Evolutionary conservation across 2,113 vertebrate genomes (phyloP), one percentile per base, ranked within the genome.

Genomic region (Anas platyrhynchos): DNA sequence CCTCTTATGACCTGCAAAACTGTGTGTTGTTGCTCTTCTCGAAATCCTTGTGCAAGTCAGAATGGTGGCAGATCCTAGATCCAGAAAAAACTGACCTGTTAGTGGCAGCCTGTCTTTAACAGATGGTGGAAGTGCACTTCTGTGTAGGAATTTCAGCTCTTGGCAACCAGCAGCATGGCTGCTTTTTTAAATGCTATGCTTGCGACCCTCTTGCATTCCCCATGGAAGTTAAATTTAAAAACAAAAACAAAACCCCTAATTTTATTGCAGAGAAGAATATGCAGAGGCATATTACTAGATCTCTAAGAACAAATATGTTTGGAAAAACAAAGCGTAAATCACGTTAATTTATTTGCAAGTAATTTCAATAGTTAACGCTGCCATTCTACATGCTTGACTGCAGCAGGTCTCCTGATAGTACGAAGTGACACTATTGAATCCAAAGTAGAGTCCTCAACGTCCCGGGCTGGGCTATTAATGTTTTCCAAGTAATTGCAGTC

Each of bases 341-440:
- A 62, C 1, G 0, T 76, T 95, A 73, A 87, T 91, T 73, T 66
- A 59, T 93, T 93, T 90, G 55, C 83, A 68, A 67, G 73, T 86
- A 44, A 79, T 86, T 87, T 54, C 36, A 77, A 66, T 38, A 85
- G 56, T 78, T 85, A 93, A 38, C 44, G 11, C 43, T 73, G 86
- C 90, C 75, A 82, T 86, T 96, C 68, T 78, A 34, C 90, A 76
- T 71, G 63, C 95, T 90, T 97, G 96, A 88, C 91, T 96, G 96
- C 96, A 63, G 43, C 95, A 89, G 74, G 34, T 89, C 59, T 77
- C 52, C 25, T 1, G 5, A 56, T 66, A 69, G 58, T 80, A 16
- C 52, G 66, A 79, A 71, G 77, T 92, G 62, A 88, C 90, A 69
- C 27, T 58, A 5, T 25, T 27, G 36, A 61, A 75, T 91, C 69